Conservation (phyloP, 2,113 vertebrate genomes). For the Alexandromys fortis region DNA sequence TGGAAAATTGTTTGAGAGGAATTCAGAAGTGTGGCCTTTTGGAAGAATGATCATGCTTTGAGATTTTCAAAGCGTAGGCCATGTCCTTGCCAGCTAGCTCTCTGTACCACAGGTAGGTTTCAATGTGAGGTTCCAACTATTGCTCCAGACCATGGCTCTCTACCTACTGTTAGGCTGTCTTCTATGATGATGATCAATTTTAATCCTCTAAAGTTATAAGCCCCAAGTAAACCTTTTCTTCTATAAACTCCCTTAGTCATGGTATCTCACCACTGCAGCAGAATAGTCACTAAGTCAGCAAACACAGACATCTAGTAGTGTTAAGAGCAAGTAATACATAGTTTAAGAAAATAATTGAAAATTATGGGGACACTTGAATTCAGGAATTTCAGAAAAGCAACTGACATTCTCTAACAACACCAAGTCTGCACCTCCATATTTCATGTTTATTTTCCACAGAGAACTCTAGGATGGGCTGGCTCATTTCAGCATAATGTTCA, state of each 20-base stretch:
- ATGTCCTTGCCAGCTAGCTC: background rate
- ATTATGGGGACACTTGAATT: background rate
- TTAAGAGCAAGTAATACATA: background rate
- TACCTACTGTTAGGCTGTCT: too few species aligned
- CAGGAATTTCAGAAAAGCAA: slow-evolving; percentile 10
- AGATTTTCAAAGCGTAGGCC: background rate
- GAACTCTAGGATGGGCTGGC: background rate
- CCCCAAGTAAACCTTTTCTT: background rate
- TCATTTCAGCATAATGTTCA: background rate
- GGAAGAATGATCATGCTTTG: background rate
- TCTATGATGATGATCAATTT: background rate
- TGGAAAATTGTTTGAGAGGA: background rate
- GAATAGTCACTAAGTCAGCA: background rate
- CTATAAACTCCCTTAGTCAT: background rate
- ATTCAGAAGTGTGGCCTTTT: background rate
- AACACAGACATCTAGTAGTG: background rate
- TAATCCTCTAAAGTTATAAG: background rate
- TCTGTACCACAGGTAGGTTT: background rate
- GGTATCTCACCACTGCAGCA: background rate
- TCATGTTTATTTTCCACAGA: background rate
- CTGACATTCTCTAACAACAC: background rate
- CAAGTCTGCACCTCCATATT: background rate
- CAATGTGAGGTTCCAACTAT: background rate
- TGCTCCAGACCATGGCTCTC: background rate
- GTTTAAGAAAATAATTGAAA: background rate